Conservation (phyloP, 1,140 invertebrate species). For the Drosophila persimilis region DNA sequence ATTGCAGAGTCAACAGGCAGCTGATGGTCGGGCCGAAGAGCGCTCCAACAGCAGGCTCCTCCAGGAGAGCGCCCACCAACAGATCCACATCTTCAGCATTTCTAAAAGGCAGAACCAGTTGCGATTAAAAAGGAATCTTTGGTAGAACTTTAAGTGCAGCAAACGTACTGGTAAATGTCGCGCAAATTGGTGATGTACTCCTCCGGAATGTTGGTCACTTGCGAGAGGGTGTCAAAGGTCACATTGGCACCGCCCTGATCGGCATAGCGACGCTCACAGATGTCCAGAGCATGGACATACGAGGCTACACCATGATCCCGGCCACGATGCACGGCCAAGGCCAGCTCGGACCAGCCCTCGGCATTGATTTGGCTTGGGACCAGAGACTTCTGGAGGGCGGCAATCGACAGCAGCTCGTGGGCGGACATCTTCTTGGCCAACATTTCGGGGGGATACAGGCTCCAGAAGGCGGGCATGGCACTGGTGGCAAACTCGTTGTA, state of each 20-base stretch:
- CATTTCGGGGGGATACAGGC: constrained; percentile 87
- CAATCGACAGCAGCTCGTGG: constrained; percentile 84
- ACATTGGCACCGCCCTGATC: constrained; percentile 77
- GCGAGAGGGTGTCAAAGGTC: constrained; percentile 63
- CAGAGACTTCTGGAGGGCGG: constrained; percentile 83
- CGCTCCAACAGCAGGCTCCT: constrained; percentile 90
- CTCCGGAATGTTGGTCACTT: constrained; percentile 68
- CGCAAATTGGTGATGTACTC: constrained; percentile 76
- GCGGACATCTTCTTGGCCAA: constrained; percentile 74
- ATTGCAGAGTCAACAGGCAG: constrained; percentile 92
- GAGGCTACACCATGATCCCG: constrained; percentile 96
- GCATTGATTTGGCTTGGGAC: constrained; percentile 64
- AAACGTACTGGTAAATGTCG: constrained; percentile 77
- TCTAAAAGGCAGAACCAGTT: constrained; percentile 76
- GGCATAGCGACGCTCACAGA: constrained; percentile 86
- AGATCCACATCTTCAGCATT: constrained; percentile 93
- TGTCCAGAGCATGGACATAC: constrained; percentile 86
- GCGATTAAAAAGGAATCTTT: background rate
- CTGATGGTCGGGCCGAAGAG: constrained; percentile 93
- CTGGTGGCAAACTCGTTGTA: constrained; percentile 89
- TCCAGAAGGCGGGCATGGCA: constrained; percentile 89
- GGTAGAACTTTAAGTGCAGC: background rate
- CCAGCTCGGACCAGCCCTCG: constrained; percentile 84
- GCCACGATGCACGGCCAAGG: constrained; percentile 87
- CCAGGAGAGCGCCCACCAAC: constrained; percentile 92